A percentile compares a stretch with the other conserved stretches of the same genome.
Evolutionary conservation across 1,140 invertebrate species (phyloP).

Genomic region (Diplogasteroides magnus): DNA sequence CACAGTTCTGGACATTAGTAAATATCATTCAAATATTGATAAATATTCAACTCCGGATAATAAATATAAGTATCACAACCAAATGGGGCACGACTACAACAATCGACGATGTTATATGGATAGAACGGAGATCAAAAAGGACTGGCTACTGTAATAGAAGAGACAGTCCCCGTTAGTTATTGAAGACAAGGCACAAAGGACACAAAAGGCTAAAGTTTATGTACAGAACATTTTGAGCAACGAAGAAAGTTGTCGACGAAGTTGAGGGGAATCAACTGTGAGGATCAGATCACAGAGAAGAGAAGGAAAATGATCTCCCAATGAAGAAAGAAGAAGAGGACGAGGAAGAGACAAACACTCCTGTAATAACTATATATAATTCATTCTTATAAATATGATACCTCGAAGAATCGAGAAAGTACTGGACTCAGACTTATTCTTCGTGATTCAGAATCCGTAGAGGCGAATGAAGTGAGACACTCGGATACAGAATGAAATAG

Average conservation of each 20-base stretch:
- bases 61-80: too few relatives aligned
- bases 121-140: too few relatives aligned
- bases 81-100: too few relatives aligned
- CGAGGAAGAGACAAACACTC: conserved; percentile 1
- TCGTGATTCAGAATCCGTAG: conserved; percentile 13
- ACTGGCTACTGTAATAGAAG: too few relatives aligned
- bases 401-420: conserved; percentile 13
- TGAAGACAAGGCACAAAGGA: too few relatives aligned
- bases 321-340: not conserved
- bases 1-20: too few relatives aligned
- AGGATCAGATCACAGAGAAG: conserved; percentile 22
- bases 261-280: conserved; percentile 13
- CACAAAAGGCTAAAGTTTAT: too few relatives aligned
- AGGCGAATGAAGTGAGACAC: not conserved
- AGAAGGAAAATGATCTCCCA: conserved; percentile 4
- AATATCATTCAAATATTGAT: too few relatives aligned
- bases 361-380: conserved; percentile 11
- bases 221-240: conserved; percentile 9
- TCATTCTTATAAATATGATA: too few relatives aligned
- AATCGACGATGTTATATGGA: too few relatives aligned
- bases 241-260: conserved; percentile 8
- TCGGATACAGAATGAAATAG: not conserved
- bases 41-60: too few relatives aligned
- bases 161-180: too few relatives aligned
- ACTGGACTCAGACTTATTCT: conserved; percentile 16